Conservation (phyloP, 2,888 invertebrate species). For the Hydroisotoma schaefferi region DNA sequence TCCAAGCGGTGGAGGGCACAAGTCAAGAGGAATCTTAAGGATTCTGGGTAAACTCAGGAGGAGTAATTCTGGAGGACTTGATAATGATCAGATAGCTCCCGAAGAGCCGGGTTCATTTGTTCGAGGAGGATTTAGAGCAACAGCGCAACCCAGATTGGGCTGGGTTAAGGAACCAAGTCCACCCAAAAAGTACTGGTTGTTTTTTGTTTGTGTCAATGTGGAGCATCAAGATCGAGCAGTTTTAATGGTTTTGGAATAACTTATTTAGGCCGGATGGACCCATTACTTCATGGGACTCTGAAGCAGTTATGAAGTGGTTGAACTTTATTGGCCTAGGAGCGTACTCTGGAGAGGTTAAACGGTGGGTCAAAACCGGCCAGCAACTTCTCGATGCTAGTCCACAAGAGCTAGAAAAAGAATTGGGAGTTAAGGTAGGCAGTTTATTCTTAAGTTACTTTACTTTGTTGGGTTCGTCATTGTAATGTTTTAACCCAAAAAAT, state of each 20-base stretch:
- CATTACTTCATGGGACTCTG: constrained; percentile 75
- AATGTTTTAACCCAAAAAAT: too few species aligned
- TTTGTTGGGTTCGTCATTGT: too few species aligned
- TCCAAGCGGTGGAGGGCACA: constrained; percentile 41
- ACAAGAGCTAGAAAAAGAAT: constrained; percentile 81
- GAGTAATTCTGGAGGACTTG: constrained; percentile 67
- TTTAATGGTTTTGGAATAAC: not conserved
- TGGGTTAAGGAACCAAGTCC: constrained; percentile 55
- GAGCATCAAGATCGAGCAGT: not conserved
- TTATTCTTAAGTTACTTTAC: not conserved
- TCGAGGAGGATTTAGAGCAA: constrained; percentile 67
- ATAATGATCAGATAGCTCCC: constrained; percentile 55
- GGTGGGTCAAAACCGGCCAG: constrained; percentile 77
- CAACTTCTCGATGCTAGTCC: constrained; percentile 75
- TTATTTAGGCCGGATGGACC: constrained; percentile 64
- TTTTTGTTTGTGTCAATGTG: not conserved
- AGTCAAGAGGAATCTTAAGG: constrained; percentile 44
- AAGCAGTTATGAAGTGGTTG: constrained; percentile 78
- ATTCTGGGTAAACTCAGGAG: constrained; percentile 57
- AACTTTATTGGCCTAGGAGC: constrained; percentile 70
- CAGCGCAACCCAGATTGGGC: constrained; percentile 68
- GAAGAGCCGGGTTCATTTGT: constrained; percentile 38
- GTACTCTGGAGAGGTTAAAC: constrained; percentile 73
- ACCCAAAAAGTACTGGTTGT: constrained; percentile 15
- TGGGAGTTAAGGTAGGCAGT: constrained; percentile 55